Conservation (phyloP, 2,113 vertebrate species). For the Polyodon spathula region DNA sequence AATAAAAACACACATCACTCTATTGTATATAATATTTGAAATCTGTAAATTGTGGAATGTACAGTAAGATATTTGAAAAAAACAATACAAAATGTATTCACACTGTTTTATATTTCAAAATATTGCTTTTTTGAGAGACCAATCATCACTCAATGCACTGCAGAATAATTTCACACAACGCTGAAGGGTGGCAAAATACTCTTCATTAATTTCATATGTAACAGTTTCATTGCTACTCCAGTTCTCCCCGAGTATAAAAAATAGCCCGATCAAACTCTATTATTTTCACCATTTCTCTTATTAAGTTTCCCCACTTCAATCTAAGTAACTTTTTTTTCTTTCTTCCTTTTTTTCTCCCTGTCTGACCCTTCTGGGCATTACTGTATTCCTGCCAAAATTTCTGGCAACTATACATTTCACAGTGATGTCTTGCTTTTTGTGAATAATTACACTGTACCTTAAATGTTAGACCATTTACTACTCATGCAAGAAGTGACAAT, state of each 20-base stretch:
- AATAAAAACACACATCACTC: too few species aligned
- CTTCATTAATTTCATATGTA: slow-evolving; percentile 3
- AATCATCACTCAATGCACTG: neutral
- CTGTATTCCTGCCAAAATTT: slow-evolving; percentile 49
- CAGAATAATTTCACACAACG: neutral
- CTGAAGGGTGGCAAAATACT: neutral
- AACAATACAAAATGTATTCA: too few species aligned
- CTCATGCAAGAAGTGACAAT: slow-evolving; percentile 62
- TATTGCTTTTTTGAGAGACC: neutral
- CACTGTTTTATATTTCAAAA: too few species aligned
- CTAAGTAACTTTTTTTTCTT: slow-evolving; percentile 11
- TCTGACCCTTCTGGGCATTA: slow-evolving; percentile 31
- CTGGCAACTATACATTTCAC: slow-evolving; percentile 56
- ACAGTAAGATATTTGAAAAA: too few species aligned
- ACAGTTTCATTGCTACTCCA: neutral
- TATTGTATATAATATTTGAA: too few species aligned
- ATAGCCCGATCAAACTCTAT: neutral
- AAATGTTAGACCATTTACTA: slow-evolving; percentile 61
- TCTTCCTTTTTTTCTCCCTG: slow-evolving; percentile 37
- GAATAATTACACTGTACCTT: slow-evolving; percentile 60
- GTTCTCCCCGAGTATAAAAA: neutral
- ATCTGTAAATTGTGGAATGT: too few species aligned
- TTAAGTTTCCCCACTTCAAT: neutral
- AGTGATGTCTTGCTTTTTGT: slow-evolving; percentile 66
- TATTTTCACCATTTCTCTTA: slow-evolving; percentile 5